Conservation (phyloP, 2,113 vertebrate species). For the Suricata suricatta region DNA sequence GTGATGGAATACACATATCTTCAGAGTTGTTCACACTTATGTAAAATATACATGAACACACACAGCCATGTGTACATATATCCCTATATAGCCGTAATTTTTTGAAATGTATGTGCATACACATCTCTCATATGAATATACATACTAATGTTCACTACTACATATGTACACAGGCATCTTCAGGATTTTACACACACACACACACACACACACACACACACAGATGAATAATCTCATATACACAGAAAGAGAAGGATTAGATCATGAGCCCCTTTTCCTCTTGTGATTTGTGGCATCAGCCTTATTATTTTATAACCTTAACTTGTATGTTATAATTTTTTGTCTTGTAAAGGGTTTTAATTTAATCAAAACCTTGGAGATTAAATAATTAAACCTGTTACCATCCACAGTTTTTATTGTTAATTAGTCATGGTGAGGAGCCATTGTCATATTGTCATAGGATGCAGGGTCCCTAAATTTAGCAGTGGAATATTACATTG, state of each 20-base stretch:
- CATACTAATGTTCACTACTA: background rate
- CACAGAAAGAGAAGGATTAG: background rate
- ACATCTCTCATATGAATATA: constrained; percentile 62
- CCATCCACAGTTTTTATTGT: constrained; percentile 82
- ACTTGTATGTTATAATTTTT: constrained; percentile 40
- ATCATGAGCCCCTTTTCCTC: background rate
- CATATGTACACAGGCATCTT: background rate
- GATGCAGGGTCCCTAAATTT: constrained; percentile 87
- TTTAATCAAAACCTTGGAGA: constrained; percentile 86
- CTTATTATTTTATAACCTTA: constrained; percentile 54
- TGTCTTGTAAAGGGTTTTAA: constrained; percentile 80
- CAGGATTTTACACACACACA: background rate
- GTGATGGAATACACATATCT: background rate
- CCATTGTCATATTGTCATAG: constrained; percentile 86
- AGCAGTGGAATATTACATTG: constrained; percentile 87
- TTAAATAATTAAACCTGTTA: constrained; percentile 87
- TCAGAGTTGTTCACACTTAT: background rate
- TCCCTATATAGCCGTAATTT: background rate
- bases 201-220: background rate
- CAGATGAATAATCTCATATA: constrained; percentile 40
- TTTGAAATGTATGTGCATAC: constrained; percentile 74
- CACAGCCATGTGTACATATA: background rate
- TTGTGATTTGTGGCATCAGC: background rate
- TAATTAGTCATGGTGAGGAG: constrained; percentile 88
- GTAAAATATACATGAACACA: background rate